phyloP scores from a whole-genome alignment of 2,113 vertebrate genomes.

The Notothenia coriiceps region DNA sequence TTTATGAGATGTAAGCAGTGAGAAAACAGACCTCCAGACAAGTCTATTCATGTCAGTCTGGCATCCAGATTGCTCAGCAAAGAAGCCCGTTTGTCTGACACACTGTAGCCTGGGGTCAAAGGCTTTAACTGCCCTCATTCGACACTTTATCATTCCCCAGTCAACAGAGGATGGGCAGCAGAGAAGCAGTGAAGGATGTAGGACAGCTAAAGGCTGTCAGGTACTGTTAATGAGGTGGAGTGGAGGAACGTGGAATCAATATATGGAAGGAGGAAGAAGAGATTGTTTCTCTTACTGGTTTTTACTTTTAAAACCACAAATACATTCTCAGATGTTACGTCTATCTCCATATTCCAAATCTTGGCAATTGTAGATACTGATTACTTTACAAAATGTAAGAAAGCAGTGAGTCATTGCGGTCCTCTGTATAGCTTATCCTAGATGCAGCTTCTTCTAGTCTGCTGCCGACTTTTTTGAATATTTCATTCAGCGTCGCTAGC shows the following conservation, averaged over 20 bases:
- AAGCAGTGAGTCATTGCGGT: no score
- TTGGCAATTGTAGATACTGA: no score
- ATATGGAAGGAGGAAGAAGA: background rate
- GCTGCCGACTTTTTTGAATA: no score
- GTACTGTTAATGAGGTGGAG: background rate
- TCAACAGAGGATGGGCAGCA: background rate
- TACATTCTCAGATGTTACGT: no score
- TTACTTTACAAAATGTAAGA: no score
- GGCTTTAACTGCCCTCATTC: conserved; percentile 11
- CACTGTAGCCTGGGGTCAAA: conserved; percentile 16
- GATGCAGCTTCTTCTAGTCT: no score
- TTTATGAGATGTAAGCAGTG: background rate
- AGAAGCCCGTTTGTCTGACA: background rate
- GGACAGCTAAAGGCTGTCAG: background rate
- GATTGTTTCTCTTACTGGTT: background rate
- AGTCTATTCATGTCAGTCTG: background rate
- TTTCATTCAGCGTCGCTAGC: no score
- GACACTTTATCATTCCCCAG: conserved; percentile 1
- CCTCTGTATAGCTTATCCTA: no score
- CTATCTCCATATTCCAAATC: no score
- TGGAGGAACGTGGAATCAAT: background rate
- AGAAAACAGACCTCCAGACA: background rate
- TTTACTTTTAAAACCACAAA: background rate
- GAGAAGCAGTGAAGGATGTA: background rate
- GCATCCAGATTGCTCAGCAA: background rate